Conservation (phyloP, 2,888 invertebrate genomes). For the Oxycera nigricornis region DNA sequence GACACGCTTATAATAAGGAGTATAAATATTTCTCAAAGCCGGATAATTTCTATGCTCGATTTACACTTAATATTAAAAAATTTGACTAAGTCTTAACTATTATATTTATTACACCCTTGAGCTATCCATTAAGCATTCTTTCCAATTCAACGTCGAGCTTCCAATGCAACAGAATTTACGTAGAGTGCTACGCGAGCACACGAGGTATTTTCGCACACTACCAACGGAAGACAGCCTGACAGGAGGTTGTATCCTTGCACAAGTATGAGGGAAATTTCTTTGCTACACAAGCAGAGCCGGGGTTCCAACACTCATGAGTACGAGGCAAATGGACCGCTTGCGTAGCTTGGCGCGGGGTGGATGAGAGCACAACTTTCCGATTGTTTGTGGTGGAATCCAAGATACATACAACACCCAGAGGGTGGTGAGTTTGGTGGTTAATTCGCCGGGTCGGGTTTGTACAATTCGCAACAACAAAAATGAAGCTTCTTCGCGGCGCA, state of each 20-base stretch:
- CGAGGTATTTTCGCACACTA: conserved; percentile 29
- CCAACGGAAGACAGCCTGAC: neutral
- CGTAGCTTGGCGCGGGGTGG: neutral
- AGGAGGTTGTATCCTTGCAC: neutral
- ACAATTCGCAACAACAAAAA: conserved; percentile 24
- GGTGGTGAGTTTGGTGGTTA: conserved; percentile 43
- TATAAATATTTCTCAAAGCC: conserved; percentile 8
- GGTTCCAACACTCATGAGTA: neutral
- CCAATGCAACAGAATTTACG: conserved; percentile 14
- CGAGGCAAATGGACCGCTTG: neutral
- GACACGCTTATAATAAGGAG: neutral
- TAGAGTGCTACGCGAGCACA: conserved; percentile 10
- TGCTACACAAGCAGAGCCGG: neutral
- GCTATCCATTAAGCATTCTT: neutral
- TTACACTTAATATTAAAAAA: conserved; percentile 11
- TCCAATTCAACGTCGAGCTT: conserved; percentile 28
- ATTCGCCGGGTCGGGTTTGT: conserved; percentile 43
- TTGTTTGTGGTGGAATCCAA: conserved; percentile 26
- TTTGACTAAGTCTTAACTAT: neutral
- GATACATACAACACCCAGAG: conserved; percentile 4
- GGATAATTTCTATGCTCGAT: neutral
- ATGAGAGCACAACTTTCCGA: conserved; percentile 1
- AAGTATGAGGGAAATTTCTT: neutral
- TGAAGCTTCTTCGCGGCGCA: conserved; percentile 16
- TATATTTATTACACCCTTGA: neutral